Evolutionary conservation across 2,797 vertebrate genomes (phyloP).

Genomic region (Apodemus agrarius): DNA sequence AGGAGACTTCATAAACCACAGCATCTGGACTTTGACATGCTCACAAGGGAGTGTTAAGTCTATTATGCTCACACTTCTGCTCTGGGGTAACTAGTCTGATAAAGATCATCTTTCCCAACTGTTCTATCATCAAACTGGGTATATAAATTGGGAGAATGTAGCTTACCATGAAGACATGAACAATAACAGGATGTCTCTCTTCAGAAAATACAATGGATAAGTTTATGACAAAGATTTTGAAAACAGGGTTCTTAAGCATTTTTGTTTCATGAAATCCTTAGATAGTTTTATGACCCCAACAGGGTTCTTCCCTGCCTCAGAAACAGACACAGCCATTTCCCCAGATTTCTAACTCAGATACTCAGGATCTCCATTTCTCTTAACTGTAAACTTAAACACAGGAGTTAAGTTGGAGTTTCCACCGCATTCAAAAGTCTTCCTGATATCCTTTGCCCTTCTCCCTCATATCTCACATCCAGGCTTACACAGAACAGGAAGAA

Average conservation of each 20-base stretch:
- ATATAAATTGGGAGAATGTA: constrained; percentile 26
- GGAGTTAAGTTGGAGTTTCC: background rate
- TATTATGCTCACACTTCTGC: constrained; percentile 55
- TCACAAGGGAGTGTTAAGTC: constrained; percentile 47
- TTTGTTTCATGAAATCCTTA: background rate
- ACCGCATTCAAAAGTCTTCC: background rate
- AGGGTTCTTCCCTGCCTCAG: background rate
- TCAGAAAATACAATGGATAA: background rate
- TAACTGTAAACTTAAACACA: background rate
- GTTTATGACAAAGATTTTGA: background rate
- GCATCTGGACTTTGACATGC: constrained; percentile 59
- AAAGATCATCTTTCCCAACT: constrained; percentile 60
- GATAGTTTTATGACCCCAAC: background rate
- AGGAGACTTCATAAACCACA: constrained; percentile 50
- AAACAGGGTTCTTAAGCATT: background rate
- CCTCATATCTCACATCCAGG: background rate
- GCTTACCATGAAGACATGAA: background rate
- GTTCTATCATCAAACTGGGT: constrained; percentile 54
- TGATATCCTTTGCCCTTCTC: background rate
- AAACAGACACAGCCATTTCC: background rate
- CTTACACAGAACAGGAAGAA: background rate
- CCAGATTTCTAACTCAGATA: constrained; percentile 6
- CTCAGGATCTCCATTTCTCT: constrained; percentile 7
- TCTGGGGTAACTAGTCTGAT: constrained; percentile 48
- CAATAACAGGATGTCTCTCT: constrained; percentile 12